These are phyloP conservation scores for Platerodrilus igneus DNA, from an alignment of 2,888 invertebrate genomes.

Conservation along the genomic window DNA sequence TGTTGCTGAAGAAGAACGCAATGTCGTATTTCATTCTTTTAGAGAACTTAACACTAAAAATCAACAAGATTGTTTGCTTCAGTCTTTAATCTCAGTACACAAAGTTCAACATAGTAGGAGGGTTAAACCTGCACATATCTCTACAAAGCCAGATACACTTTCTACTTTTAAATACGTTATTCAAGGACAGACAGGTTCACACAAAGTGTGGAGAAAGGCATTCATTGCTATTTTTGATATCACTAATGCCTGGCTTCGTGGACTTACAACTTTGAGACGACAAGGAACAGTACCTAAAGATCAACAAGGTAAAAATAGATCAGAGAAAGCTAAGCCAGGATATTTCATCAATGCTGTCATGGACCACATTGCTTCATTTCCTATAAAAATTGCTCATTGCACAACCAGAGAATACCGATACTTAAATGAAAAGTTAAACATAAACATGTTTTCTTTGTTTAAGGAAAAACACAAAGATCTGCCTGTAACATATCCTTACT, in stretches of 20 bases:
- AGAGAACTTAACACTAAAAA: too few relatives aligned
- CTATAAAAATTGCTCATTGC: conserved; percentile 2
- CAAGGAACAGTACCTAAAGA: conserved; percentile 1
- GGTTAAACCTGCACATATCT: too few relatives aligned
- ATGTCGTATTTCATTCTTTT: too few relatives aligned
- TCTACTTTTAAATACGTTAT: too few relatives aligned
- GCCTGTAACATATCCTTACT: neutral
- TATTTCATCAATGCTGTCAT: neutral
- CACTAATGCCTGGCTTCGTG: neutral
- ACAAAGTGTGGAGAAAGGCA: conserved; percentile 4
- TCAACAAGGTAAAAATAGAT: neutral
- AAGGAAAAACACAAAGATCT: neutral
- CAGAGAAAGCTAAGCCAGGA: conserved; percentile 2
- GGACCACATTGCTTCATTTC: conserved; percentile 8
- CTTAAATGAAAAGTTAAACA: conserved; percentile 8
- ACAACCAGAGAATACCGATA: conserved; percentile 4
- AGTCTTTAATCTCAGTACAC: too few relatives aligned
- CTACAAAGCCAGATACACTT: too few relatives aligned
- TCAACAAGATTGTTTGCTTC: too few relatives aligned
- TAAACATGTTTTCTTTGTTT: conserved; percentile 6
- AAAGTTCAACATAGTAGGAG: too few relatives aligned
- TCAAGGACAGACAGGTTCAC: too few relatives aligned
- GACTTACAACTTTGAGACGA: neutral
- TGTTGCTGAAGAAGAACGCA: too few relatives aligned
- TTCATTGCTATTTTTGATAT: conserved; percentile 2